Percentiles rank a stretch among this genome's conserved stretches.
phyloP scores from a whole-genome alignment of 30 jellyfish, hydroid and myxozoan species.

The Hydractinia symbiolongicarpus region DNA sequence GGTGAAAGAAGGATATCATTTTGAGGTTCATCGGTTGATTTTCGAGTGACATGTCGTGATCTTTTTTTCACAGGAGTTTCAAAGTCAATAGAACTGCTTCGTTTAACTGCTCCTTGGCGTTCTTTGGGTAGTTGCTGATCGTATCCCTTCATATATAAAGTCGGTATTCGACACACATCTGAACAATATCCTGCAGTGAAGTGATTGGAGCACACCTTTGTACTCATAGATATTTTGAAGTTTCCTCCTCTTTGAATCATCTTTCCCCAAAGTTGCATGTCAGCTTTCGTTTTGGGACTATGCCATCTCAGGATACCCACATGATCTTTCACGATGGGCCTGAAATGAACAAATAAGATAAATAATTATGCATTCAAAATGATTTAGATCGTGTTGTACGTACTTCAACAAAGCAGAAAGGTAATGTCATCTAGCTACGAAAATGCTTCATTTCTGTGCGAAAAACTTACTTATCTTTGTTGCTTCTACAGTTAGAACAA shows the following conservation, averaged over 20 bases:
- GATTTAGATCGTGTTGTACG: no score
- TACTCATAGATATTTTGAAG: neutral
- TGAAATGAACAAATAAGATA: neutral
- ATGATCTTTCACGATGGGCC: neutral
- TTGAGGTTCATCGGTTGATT: no score
- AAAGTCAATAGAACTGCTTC: neutral
- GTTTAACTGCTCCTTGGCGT: neutral
- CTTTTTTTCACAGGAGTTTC: no score
- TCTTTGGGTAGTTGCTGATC: neutral
- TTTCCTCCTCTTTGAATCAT: neutral
- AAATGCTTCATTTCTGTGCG: no score
- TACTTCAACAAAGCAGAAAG: no score
- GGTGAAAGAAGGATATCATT: no score
- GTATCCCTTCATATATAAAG: neutral
- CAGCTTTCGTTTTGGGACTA: neutral
- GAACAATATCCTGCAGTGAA: conserved; percentile 16
- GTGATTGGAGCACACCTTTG: conserved; percentile 1
- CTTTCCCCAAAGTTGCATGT: neutral
- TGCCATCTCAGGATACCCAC: conserved; percentile 17
- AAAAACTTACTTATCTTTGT: no score
- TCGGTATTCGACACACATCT: neutral
- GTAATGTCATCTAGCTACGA: no score
- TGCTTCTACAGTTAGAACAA: no score
- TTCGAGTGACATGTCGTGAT: no score
- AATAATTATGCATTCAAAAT: no score